Conservation (phyloP, 2,888 invertebrate genomes). For the Hemicrepidius hirtus region DNA sequence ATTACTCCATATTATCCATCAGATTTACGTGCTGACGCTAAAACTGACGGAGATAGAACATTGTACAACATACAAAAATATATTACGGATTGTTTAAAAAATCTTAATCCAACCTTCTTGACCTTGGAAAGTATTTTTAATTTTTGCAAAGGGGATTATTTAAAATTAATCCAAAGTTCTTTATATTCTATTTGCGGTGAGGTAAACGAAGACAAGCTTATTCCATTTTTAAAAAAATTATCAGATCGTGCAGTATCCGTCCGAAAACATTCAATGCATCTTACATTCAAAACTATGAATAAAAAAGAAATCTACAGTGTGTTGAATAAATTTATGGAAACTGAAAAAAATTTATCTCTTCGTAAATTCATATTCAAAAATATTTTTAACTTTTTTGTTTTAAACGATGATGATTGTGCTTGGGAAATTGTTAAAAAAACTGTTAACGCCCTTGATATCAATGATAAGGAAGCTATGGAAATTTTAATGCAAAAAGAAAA, state of each 20-base stretch:
- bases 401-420: slow-evolving; percentile 32
- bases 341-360: slow-evolving; percentile 33
- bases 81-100: background rate
- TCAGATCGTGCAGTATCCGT: slow-evolving; percentile 37
- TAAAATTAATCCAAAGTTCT: slow-evolving; percentile 37
- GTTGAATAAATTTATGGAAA: slow-evolving; percentile 28
- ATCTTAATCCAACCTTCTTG: background rate
- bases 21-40: background rate
- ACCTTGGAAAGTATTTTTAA: slow-evolving; percentile 27
- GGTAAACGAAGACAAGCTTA: slow-evolving; percentile 43
- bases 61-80: slow-evolving; percentile 1
- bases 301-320: background rate
- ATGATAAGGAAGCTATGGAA: slow-evolving; percentile 37
- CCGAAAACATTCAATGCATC: slow-evolving; percentile 46
- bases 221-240: slow-evolving; percentile 32
- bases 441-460: slow-evolving; percentile 15
- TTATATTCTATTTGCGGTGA: slow-evolving; percentile 35
- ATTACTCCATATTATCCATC: slow-evolving; percentile 13
- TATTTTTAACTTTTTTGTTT: slow-evolving; percentile 37
- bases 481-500: slow-evolving; percentile 35
- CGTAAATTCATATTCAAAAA: slow-evolving; percentile 40
- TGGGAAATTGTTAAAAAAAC: slow-evolving; percentile 38
- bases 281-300: slow-evolving; percentile 38
- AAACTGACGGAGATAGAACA: background rate
- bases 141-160: slow-evolving; percentile 44